Evolutionary conservation across 2,113 vertebrate species (phyloP).

Genomic region (Smithornis capensis): DNA sequence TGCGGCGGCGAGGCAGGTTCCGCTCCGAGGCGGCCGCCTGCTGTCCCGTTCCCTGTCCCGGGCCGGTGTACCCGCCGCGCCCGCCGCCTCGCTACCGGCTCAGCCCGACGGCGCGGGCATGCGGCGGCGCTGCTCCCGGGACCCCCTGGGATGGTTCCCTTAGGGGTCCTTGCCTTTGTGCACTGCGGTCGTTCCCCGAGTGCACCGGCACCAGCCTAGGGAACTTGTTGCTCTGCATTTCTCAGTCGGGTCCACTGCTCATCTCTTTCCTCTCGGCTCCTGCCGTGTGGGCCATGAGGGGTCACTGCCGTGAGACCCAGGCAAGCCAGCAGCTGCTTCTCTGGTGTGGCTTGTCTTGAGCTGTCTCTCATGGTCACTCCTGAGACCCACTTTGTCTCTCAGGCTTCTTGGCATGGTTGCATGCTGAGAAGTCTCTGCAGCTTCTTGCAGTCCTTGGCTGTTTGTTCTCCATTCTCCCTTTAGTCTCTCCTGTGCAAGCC

Average conservation of each 20-base stretch:
- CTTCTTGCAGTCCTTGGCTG: background rate
- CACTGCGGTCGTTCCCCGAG: background rate
- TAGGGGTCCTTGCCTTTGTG: background rate
- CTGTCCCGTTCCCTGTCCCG: background rate
- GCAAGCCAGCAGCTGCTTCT: background rate
- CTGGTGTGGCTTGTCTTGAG: background rate
- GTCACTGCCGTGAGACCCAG: background rate
- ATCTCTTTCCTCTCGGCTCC: background rate
- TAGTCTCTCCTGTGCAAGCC: background rate
- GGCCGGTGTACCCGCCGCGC: background rate
- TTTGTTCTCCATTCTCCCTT: background rate
- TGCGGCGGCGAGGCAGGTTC: background rate
- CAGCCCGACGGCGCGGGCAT: background rate
- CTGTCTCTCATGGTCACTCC: background rate
- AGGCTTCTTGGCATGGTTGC: background rate
- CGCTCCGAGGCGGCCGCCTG: background rate
- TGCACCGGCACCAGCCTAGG: background rate
- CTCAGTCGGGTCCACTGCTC: background rate
- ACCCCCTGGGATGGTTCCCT: background rate
- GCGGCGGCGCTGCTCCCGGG: background rate
- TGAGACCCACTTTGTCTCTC: constrained; percentile 3
- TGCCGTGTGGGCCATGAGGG: background rate
- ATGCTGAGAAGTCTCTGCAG: background rate
- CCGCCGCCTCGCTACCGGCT: background rate
- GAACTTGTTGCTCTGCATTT: constrained; percentile 34